Conservation (phyloP, 2,888 invertebrate species). For the Amiota communis region DNA sequence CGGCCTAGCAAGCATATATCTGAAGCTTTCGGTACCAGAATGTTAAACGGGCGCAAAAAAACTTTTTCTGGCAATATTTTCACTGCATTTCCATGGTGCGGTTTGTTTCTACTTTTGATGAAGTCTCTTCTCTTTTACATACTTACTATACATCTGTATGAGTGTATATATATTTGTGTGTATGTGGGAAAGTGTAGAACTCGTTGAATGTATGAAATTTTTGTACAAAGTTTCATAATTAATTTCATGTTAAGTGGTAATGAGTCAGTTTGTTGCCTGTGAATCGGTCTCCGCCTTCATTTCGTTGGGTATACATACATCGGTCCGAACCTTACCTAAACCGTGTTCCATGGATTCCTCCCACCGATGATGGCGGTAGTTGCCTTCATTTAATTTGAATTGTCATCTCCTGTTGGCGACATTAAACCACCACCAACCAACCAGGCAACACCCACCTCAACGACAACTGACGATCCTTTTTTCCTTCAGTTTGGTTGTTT, state of each 20-base stretch:
- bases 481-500: constrained; percentile 1
- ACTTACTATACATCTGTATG: not conserved
- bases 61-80: constrained; percentile 31
- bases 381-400: constrained; percentile 62
- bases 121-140: not conserved
- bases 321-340: constrained; percentile 7
- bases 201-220: constrained; percentile 61
- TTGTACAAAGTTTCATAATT: constrained; percentile 66
- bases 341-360: too few relatives aligned
- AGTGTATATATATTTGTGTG: constrained; percentile 44
- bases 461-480: constrained; percentile 10
- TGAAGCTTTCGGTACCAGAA: not conserved
- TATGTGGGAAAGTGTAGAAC: constrained; percentile 47
- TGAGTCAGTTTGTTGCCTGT: constrained; percentile 45
- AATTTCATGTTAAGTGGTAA: constrained; percentile 66
- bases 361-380: not conserved
- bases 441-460: constrained; percentile 47
- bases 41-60: constrained; percentile 12
- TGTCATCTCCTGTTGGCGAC: constrained; percentile 63
- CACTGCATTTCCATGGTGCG: constrained; percentile 33
- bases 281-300: not conserved
- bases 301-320: not conserved
- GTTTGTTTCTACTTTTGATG: not conserved
- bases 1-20: too few relatives aligned
- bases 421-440: too few relatives aligned